Base-by-base conservation (phyloP, 2,888 invertebrate genomes). In the Melanchra persicariae region DNA sequence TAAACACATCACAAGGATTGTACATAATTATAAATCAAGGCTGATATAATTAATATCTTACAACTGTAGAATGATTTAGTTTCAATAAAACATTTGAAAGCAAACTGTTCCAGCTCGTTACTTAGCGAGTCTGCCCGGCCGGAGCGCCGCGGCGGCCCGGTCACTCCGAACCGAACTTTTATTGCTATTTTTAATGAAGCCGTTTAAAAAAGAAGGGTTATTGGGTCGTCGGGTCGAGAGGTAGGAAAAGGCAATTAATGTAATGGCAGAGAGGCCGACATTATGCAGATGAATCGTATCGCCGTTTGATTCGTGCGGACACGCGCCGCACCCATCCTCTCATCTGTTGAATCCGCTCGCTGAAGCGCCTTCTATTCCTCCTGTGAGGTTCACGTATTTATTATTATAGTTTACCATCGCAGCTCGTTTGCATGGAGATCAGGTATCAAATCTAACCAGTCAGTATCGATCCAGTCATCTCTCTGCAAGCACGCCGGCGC, bases 241-340 rank as follows among this genome's bases (percentile, higher is more conserved):
- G 67, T 52, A 84, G 90, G 89, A 91, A 64, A 91, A 91, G 88
- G 86, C 90, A 91, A 91, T 93, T 91, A 93, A 87, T 87, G 88
- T 92, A 92, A 93, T 91, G 87, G 88, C 62, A 26, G 65, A 59
- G 67, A 60, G 64, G 64, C 72, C 72, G 73, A 64, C 74, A 80
- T 85, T 85, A 85, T 87, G 85, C 81, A 83, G 73, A 85, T 83
- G 70, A 81, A 83, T 73, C 71, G 81, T 79, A 76, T 78, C 75
- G 72, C n/a, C 52, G 49, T 55, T 51, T 22, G 52, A 59, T 40
- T 70, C 24, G 54, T 17, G 54, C 40, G 34, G 51, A 26, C 40
- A 26, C 47, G 47, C 40, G 62, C 59, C n/a, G n/a, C n/a, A n/a
- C n/a, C n/a, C n/a, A n/a, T n/a, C n/a, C 45, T 8, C 45, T 45